A percentile compares a stretch with the other conserved stretches of the same genome.
These are phyloP conservation scores for Sesamia inferens DNA, from an alignment of 2,888 invertebrate genomes.

Conservation along the genomic window DNA sequence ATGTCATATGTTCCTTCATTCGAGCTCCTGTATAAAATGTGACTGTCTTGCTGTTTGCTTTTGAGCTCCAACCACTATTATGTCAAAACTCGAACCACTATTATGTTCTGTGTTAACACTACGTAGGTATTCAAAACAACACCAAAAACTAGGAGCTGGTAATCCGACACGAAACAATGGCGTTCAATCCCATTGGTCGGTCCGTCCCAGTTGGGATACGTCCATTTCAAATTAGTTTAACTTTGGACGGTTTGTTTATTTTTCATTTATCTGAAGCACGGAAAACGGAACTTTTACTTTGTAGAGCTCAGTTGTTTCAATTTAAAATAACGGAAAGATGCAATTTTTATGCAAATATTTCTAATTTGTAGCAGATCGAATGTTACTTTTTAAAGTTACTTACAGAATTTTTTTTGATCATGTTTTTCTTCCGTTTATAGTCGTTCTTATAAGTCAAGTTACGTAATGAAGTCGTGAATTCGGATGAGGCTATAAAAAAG, in stretches of 20 bases:
- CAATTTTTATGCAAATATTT: constrained; percentile 41
- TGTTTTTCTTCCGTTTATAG: background rate
- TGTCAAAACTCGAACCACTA: background rate
- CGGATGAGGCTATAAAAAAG: background rate
- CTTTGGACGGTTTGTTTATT: constrained; percentile 68
- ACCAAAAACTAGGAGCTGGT: constrained; percentile 57
- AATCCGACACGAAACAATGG: constrained; percentile 74
- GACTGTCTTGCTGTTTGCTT: background rate
- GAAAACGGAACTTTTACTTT: constrained; percentile 49
- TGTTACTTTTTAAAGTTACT: background rate
- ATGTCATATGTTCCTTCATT: background rate
- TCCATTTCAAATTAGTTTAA: constrained; percentile 77
- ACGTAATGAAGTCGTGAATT: background rate
- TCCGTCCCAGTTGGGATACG: constrained; percentile 55
- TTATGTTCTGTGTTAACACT: constrained; percentile 4
- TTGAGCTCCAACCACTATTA: too few relatives aligned
- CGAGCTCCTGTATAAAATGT: background rate
- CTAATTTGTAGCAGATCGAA: constrained; percentile 3
- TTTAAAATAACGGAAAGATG: constrained; percentile 31
- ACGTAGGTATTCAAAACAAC: constrained; percentile 24
- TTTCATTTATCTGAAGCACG: constrained; percentile 63
- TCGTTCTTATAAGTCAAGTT: background rate
- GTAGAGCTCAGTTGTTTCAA: constrained; percentile 48
- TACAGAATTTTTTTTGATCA: background rate
- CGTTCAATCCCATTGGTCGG: constrained; percentile 67